phyloP scores from a whole-genome alignment of 2,888 invertebrate genomes.

The Carcina quercana region DNA sequence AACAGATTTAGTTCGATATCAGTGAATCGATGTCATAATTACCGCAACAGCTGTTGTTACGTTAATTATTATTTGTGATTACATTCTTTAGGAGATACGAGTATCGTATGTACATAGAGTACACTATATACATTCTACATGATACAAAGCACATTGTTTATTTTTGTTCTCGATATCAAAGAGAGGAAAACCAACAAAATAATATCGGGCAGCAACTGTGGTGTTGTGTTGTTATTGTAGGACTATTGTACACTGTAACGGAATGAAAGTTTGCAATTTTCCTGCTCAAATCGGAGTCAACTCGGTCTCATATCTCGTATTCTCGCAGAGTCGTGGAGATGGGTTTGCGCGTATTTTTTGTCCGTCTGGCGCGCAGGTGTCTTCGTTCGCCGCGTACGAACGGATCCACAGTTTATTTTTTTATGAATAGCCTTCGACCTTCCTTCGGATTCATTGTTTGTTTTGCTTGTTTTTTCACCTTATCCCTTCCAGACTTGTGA shows the following conservation, averaged over 20 bases:
- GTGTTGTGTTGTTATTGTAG: conserved; percentile 15
- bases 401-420: conserved; percentile 36
- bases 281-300: conserved; percentile 29
- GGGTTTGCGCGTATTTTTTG: conserved; percentile 47
- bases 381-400: conserved; percentile 33
- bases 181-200: neutral
- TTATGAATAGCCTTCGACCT: conserved; percentile 42
- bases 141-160: too few relatives aligned
- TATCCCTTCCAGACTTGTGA: conserved; percentile 27
- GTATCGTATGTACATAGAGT: too few relatives aligned
- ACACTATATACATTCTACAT: too few relatives aligned
- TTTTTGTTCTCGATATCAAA: too few relatives aligned
- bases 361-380: conserved; percentile 60
- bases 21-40: too few relatives aligned
- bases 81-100: too few relatives aligned
- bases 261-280: conserved; percentile 32
- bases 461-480: conserved; percentile 40
- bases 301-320: conserved; percentile 5
- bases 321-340: conserved; percentile 7
- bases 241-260: conserved; percentile 9
- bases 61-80: too few relatives aligned
- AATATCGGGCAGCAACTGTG: conserved; percentile 1
- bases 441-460: conserved; percentile 39
- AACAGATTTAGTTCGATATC: too few relatives aligned
- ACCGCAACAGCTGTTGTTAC: too few relatives aligned